Conservation (phyloP, 2,113 vertebrate genomes). For the Elachura formosa region DNA sequence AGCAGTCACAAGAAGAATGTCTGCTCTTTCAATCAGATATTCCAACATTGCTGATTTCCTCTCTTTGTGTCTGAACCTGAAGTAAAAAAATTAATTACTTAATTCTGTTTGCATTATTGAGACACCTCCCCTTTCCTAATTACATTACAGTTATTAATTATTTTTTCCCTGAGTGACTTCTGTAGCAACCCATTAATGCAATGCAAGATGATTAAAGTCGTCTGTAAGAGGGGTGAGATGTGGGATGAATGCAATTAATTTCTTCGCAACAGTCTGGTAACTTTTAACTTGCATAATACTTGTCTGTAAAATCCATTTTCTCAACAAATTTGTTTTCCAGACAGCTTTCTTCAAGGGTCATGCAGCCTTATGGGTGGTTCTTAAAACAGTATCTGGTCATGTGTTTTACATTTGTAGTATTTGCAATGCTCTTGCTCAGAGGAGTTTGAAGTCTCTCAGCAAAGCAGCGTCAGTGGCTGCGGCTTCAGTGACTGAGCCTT, state of each 20-base stretch:
- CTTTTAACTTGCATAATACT: background rate
- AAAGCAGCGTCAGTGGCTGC: background rate
- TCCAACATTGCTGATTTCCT: background rate
- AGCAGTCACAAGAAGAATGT: background rate
- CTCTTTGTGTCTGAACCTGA: background rate
- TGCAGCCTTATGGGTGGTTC: background rate
- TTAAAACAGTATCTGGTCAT: background rate
- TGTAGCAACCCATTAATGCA: background rate
- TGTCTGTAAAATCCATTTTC: background rate
- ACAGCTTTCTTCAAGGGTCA: background rate
- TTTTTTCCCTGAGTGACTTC: background rate
- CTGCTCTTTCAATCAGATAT: background rate
- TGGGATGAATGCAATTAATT: background rate
- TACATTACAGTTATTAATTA: background rate
- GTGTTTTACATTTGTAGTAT: background rate
- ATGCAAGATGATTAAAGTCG: background rate
- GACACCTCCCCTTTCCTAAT: background rate
- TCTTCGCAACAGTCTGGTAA: background rate
- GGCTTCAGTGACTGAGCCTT: background rate
- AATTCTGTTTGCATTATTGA: background rate
- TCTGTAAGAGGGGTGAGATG: background rate
- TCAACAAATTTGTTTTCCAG: background rate
- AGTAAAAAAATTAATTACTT: background rate
- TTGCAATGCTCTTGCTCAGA: background rate
- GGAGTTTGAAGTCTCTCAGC: background rate